Conservation (phyloP, 2,888 invertebrate genomes). For the Drosophila prostipennis region DNA sequence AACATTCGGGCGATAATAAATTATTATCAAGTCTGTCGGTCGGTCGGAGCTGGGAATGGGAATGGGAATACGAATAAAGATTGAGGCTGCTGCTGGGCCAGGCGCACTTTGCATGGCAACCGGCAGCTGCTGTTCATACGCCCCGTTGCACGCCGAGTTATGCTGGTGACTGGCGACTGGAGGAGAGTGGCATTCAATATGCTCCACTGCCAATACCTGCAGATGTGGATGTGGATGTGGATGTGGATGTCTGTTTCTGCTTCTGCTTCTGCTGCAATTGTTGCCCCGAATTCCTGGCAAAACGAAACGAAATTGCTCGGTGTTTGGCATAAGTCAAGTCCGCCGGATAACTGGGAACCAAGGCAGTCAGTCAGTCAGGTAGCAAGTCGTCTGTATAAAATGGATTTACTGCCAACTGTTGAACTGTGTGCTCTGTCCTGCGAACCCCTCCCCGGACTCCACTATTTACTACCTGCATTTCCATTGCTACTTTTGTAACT, state of each 20-base stretch:
- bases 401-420: slow-evolving; percentile 81
- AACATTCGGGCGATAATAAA: slow-evolving; percentile 70
- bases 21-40: slow-evolving; percentile 78
- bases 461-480: slow-evolving; percentile 79
- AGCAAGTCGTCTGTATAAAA: slow-evolving; percentile 78
- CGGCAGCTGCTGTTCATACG: slow-evolving; percentile 65
- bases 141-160: slow-evolving; percentile 66
- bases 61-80: slow-evolving; percentile 16
- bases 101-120: slow-evolving; percentile 65
- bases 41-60: slow-evolving; percentile 25
- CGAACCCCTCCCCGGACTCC: slow-evolving; percentile 10
- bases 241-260: slow-evolving; percentile 43
- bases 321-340: slow-evolving; percentile 76
- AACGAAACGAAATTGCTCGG: slow-evolving; percentile 75
- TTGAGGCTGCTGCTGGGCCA: slow-evolving; percentile 2
- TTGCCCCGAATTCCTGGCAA: slow-evolving; percentile 62
- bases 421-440: slow-evolving; percentile 56
- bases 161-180: slow-evolving; percentile 16
- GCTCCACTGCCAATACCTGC: slow-evolving; percentile 67
- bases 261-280: slow-evolving; percentile 32
- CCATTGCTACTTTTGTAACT: slow-evolving; percentile 80
- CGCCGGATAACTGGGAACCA: slow-evolving; percentile 16
- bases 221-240: slow-evolving; percentile 49
- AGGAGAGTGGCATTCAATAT: slow-evolving; percentile 56
- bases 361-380: slow-evolving; percentile 63